phyloP scores from a whole-genome alignment of 2,888 invertebrate species.

The Dynastes grantii region DNA sequence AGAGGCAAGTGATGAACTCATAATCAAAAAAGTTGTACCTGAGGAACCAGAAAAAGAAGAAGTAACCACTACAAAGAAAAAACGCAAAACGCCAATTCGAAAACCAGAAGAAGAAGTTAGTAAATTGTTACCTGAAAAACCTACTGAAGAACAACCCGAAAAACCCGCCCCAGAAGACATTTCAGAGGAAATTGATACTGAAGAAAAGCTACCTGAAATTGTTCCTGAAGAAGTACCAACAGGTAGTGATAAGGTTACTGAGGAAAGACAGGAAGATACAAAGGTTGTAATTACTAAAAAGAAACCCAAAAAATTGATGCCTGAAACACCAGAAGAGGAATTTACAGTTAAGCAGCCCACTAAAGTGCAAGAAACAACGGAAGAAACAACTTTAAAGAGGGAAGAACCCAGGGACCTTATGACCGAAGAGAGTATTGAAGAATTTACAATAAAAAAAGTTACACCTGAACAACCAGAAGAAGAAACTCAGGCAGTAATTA shows the following conservation, averaged over 20 bases:
- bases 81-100: slow-evolving; percentile 58
- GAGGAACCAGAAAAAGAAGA: slow-evolving; percentile 64
- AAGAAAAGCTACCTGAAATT: slow-evolving; percentile 58
- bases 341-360: slow-evolving; percentile 63
- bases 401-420: slow-evolving; percentile 61
- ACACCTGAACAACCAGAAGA: slow-evolving; percentile 61
- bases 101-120: slow-evolving; percentile 50
- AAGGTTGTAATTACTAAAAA: slow-evolving; percentile 56
- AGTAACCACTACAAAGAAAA: slow-evolving; percentile 56
- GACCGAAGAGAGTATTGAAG: slow-evolving; percentile 69
- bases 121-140: slow-evolving; percentile 64
- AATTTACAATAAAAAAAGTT: slow-evolving; percentile 68
- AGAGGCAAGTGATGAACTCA: slow-evolving; percentile 70
- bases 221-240: slow-evolving; percentile 63
- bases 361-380: slow-evolving; percentile 57
- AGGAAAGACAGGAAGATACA: slow-evolving; percentile 55
- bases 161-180: slow-evolving; percentile 56
- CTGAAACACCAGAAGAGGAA: slow-evolving; percentile 67
- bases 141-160: slow-evolving; percentile 67
- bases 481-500: slow-evolving; percentile 57
- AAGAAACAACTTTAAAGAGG: slow-evolving; percentile 61
- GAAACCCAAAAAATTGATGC: slow-evolving; percentile 52
- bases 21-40: slow-evolving; percentile 65
- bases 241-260: slow-evolving; percentile 28
- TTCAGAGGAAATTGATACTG: slow-evolving; percentile 34